Evolutionary conservation across 2,888 invertebrate genomes (phyloP), one percentile per base, ranked within the genome.

Genomic region (Melangyna quadrimaculata): DNA sequence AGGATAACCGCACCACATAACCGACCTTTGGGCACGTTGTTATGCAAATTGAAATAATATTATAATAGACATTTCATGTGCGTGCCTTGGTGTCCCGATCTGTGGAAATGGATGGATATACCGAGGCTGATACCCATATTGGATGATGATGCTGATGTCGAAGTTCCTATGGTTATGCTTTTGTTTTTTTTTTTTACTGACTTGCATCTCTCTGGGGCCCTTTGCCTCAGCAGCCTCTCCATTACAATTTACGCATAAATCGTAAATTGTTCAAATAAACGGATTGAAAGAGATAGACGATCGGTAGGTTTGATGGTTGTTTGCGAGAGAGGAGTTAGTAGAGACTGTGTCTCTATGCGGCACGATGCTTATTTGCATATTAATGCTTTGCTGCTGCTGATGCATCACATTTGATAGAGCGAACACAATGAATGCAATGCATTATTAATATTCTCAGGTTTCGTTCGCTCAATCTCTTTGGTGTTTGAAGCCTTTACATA

Each of bases 1-100:
- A 40, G 24, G 32, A 74, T 51, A 63, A 84, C 71, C 67, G 59
- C 75, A 67, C 67, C 24, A 27, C 70, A 65, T 65, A 37, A 35
- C 78, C 73, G 63, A 40, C 57, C 65, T 67, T 61, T 40, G 79
- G 67, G 59, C 75, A 84, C 78, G 74, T 74, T 80, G 86, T 78
- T 87, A 87, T 87, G 82, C 82, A 87, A 82, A 87, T 87, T 81
- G 78, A 87, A 82, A 87, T 87, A 82, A 82, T 87, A 78, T 87
- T 80, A 71, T 78, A 87, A 87, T 82, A 81, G 87, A 78, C 73
- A 71, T 71, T 81, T 87, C 65, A 71, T 81, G 74, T 87, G 78
- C 81, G 78, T 82, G 73, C 71, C 24, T 69, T 43, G 57, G 17
- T 79, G 79, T 59, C 53, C 51, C 55, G 53, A 48, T 57, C 19